Evolutionary conservation across 2,888 invertebrate species (phyloP).

Genomic region (Heliconius erato): DNA sequence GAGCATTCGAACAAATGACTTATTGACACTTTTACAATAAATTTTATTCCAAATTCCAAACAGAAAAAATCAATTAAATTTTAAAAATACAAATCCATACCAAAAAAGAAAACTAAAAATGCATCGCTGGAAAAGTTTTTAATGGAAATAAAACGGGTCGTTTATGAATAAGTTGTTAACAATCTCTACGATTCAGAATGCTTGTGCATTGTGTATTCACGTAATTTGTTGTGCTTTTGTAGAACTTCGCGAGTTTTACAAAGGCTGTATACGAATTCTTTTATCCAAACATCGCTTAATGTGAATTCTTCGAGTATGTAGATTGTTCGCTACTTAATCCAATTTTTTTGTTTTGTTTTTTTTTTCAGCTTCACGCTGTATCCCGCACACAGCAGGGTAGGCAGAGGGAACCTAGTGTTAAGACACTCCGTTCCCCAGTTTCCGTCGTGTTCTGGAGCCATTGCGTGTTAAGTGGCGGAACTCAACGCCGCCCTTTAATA

Average conservation of each 20-base stretch:
- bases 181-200: conserved; percentile 24
- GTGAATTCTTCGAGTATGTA: conserved; percentile 3
- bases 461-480: no score
- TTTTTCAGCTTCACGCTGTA: no score
- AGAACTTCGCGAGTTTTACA: background rate
- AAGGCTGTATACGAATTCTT: conserved; percentile 3
- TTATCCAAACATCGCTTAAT: conserved; percentile 4
- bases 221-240: conserved; percentile 21
- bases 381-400: no score
- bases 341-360: background rate
- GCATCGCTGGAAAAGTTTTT: conserved; percentile 24
- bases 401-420: no score
- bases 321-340: background rate
- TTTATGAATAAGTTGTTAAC: conserved; percentile 33
- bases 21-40: no score
- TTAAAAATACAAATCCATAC: background rate
- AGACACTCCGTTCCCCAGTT: no score
- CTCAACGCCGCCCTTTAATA: no score
- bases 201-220: conserved; percentile 14
- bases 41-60: background rate
- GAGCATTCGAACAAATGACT: no score
- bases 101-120: background rate
- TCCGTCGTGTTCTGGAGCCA: no score
- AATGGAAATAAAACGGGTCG: conserved; percentile 34
- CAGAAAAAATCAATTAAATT: background rate